phyloP scores from a whole-genome alignment of 2,888 invertebrate species.

The Athrips mouffetella region DNA sequence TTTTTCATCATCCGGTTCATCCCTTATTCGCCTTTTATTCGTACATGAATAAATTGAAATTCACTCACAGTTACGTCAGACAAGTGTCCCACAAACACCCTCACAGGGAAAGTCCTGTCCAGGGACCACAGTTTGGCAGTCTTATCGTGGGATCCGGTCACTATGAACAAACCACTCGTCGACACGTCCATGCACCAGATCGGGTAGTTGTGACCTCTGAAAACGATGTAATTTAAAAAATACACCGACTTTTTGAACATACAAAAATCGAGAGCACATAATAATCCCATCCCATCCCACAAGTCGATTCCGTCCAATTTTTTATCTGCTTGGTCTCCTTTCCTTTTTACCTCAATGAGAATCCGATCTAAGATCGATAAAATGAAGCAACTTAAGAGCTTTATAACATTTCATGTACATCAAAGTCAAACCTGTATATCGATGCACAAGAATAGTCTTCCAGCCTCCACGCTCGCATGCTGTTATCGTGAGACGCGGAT shows the following conservation, averaged over 20 bases:
- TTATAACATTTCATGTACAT: too few relatives aligned
- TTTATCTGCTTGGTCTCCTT: too few relatives aligned
- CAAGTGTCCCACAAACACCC: constrained; percentile 92
- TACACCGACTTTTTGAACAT: neutral
- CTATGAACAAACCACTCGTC: constrained; percentile 82
- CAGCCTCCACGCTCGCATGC: constrained; percentile 86
- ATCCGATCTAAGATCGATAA: too few relatives aligned
- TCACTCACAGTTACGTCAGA: constrained; percentile 89
- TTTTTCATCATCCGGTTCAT: too few relatives aligned
- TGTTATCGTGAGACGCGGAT: constrained; percentile 86
- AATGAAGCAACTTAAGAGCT: too few relatives aligned
- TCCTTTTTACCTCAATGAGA: too few relatives aligned
- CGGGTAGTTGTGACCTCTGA: constrained; percentile 90
- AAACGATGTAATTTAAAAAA: constrained; percentile 23
- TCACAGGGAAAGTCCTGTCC: constrained; percentile 88
- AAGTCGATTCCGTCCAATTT: too few relatives aligned
- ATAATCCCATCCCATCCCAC: too few relatives aligned
- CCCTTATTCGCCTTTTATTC: too few relatives aligned
- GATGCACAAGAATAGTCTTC: constrained; percentile 83
- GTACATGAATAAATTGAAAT: too few relatives aligned
- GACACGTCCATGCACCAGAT: constrained; percentile 92
- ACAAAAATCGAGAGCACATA: too few relatives aligned
- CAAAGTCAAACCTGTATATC: constrained; percentile 82
- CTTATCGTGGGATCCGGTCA: constrained; percentile 88
- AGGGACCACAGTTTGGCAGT: constrained; percentile 90